Percentiles rank a stretch among this genome's conserved stretches.
Conservation (phyloP, 2,797 vertebrate genomes). For the Sebastes variabilis region DNA sequence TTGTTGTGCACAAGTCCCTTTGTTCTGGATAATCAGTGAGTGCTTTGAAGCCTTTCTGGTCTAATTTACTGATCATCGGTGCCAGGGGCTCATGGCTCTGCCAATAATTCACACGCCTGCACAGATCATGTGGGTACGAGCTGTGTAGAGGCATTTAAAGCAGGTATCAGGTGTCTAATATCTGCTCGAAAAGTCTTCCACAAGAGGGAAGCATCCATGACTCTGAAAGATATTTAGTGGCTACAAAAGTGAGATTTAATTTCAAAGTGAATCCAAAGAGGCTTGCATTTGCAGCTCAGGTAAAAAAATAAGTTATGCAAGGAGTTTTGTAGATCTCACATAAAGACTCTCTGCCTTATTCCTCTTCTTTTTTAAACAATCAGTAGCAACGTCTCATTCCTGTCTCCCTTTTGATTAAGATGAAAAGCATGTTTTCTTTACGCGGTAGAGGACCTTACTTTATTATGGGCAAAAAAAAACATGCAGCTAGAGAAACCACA, state of each 20-base stretch:
- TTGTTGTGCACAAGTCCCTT: constrained; percentile 67
- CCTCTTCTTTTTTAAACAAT: constrained; percentile 22
- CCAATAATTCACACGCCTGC: constrained; percentile 56
- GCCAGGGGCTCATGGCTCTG: constrained; percentile 62
- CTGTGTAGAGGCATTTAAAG: constrained; percentile 42
- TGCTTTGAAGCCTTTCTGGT: constrained; percentile 79
- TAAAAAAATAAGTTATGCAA: constrained; percentile 45
- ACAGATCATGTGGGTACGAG: constrained; percentile 46
- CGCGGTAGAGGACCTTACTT: constrained; percentile 35
- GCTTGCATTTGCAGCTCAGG: constrained; percentile 67
- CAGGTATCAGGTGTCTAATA: constrained; percentile 55
- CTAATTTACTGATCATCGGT: constrained; percentile 77
- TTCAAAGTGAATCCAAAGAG: constrained; percentile 48
- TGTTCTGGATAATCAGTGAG: constrained; percentile 72
- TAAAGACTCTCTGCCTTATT: constrained; percentile 59
- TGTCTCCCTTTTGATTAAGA: constrained; percentile 37
- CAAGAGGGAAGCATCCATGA: constrained; percentile 16
- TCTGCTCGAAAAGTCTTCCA: constrained; percentile 19
- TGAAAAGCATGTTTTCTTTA: constrained; percentile 39
- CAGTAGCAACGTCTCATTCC: constrained; percentile 55
- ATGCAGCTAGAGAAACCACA: constrained; percentile 79
- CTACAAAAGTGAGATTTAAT: constrained; percentile 37
- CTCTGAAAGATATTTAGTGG: constrained; percentile 1
- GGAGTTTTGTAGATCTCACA: constrained; percentile 34
- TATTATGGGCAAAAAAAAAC: constrained; percentile 57